Base-by-base conservation (phyloP, 1,140 invertebrate species). In the Tribolium castaneum region DNA sequence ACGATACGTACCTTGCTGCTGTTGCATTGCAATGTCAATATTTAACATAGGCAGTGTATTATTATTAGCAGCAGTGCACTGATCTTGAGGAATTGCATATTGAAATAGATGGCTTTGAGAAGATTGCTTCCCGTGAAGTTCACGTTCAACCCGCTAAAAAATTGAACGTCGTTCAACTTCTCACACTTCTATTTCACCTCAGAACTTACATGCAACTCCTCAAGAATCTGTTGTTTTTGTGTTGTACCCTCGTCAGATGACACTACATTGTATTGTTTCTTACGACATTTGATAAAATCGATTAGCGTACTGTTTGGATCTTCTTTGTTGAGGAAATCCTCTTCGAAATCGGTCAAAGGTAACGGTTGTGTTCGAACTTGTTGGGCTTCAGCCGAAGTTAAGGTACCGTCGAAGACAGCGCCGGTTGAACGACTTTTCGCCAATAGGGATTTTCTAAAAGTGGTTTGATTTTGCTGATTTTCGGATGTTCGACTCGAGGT, bases 191-290 rank as follows among this genome's bases (percentile, higher is more conserved):
- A 7, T 12, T 51, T 70, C n/a, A n/a, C 7, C 7, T 10, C 39
- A 45, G 0, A 35, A 86, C 81, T 77, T 86, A 92, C 91, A 87
- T 95, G 92, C 75, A 95, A 85, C 85, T 95, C 93, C 82, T 95
- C 93, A 5, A 94, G 88, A 82, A 95, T 94, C 84, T 93, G 92
- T 86, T 94, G 92, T 81, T 94, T 94, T 78, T 93, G 90, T 12
- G 92, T 85, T 54, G 92, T 92, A 80, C 93, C 92, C 71, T 94
- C 92, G 80, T 93, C 92, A 78, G 59, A 85, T 39, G 82, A 78
- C 14, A 70, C 70, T 35, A 78, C 70, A 72, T 72, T 81, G 30
- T 74, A 78, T 62, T 81, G 83, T 77, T 85, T 85, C 73, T 85
- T 86, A 13, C 84, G 76, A 59, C 81, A 85, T 71, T 86, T 86